Percentiles rank a stretch among this genome's conserved stretches.
Conservation (phyloP, 2,888 invertebrate genomes). For the Allophyes oxyacanthae region DNA sequence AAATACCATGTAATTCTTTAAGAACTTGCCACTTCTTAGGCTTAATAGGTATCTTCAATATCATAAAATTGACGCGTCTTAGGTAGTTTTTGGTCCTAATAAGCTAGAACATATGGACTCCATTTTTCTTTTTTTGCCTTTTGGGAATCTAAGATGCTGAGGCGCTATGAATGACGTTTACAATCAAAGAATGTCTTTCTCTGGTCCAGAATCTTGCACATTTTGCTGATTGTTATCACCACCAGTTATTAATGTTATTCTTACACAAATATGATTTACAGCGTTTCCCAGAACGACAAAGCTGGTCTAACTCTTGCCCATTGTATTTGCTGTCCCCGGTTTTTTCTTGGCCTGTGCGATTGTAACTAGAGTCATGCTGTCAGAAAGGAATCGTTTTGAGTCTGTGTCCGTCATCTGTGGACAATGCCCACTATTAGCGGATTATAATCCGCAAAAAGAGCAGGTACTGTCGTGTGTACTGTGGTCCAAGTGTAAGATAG, state of each 20-base stretch:
- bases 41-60: no score
- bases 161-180: constrained; percentile 34
- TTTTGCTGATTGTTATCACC: constrained; percentile 53
- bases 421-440: constrained; percentile 88
- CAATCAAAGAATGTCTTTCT: constrained; percentile 31
- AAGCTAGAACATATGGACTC: constrained; percentile 9
- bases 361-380: constrained; percentile 65
- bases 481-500: constrained; percentile 50
- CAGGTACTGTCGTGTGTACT: constrained; percentile 74
- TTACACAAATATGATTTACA: constrained; percentile 82
- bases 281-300: constrained; percentile 73
- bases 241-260: constrained; percentile 59
- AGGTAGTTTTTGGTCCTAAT: not conserved
- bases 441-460: constrained; percentile 86
- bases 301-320: constrained; percentile 80
- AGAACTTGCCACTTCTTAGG: constrained; percentile 1
- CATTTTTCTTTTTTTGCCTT: constrained; percentile 17
- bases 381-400: constrained; percentile 69
- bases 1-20: not conserved
- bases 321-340: constrained; percentile 66
- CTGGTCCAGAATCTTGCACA: constrained; percentile 46
- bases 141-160: constrained; percentile 12
- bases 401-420: constrained; percentile 79
- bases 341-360: constrained; percentile 54
- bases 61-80: no score